A percentile compares a stretch with the other conserved stretches of the same genome.
These are phyloP conservation scores for Mohoua ochrocephala DNA, from an alignment of 2,113 vertebrate genomes.

Conservation along the genomic window DNA sequence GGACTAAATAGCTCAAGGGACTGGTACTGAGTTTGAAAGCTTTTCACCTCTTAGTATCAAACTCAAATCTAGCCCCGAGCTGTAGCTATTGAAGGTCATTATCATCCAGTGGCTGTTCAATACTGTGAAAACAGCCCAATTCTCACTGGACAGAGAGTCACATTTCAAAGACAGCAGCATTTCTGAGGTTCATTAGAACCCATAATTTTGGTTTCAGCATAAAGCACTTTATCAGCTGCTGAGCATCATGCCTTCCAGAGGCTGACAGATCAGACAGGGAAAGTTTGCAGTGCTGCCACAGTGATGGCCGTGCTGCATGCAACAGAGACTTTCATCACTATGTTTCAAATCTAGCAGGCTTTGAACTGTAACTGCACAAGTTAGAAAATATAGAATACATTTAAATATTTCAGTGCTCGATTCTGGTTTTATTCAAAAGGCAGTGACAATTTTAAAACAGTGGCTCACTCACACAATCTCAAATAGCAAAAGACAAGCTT, in stretches of 20 bases:
- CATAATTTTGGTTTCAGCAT: conserved; percentile 46
- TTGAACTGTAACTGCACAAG: neutral
- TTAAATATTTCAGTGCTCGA: neutral
- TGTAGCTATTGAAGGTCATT: conserved; percentile 58
- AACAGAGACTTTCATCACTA: neutral
- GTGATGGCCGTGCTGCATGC: neutral
- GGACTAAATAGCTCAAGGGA: conserved; percentile 53
- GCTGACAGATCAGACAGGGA: neutral
- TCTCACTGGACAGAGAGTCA: conserved; percentile 42
- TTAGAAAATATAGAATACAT: neutral
- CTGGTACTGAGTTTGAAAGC: conserved; percentile 45
- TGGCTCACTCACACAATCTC: neutral
- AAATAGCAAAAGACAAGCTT: neutral
- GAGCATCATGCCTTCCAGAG: conserved; percentile 10
- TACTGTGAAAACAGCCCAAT: conserved; percentile 34
- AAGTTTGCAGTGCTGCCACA: neutral
- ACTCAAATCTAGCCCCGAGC: conserved; percentile 52
- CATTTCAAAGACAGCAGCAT: conserved; percentile 50
- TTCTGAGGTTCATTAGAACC: conserved; percentile 50
- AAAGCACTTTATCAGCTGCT: conserved; percentile 26
- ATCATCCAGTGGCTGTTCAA: conserved; percentile 41
- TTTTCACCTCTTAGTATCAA: conserved; percentile 58
- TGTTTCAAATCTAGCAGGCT: neutral
- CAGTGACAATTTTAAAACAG: neutral
- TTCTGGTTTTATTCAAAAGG: neutral